Evolutionary conservation across 2,888 invertebrate species (phyloP).

Genomic region (Mayetiola destructor): DNA sequence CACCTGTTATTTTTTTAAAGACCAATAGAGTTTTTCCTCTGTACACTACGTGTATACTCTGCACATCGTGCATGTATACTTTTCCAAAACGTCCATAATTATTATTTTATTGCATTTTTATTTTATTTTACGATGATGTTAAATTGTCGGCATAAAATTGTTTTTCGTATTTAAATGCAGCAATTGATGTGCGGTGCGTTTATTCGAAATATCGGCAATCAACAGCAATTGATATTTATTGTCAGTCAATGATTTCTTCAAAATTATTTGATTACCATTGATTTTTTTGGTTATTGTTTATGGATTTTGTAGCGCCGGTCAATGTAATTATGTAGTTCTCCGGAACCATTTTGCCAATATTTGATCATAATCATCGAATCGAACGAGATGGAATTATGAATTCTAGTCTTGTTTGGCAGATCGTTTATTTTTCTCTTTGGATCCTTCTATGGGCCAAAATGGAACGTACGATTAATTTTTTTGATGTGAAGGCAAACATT

Average conservation of each 20-base stretch:
- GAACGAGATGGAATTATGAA: too few species aligned
- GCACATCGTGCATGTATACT: background rate
- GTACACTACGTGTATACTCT: too few species aligned
- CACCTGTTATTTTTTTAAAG: slow-evolving; percentile 5
- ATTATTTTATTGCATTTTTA: background rate
- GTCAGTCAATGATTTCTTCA: background rate
- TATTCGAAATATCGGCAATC: too few species aligned
- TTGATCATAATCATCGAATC: background rate
- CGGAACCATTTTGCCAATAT: background rate
- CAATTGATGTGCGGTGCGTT: too few species aligned
- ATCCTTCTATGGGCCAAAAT: background rate
- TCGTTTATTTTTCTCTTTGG: background rate
- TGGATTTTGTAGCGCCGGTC: background rate
- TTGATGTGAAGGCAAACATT: background rate
- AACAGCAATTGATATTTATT: background rate
- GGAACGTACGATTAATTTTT: background rate
- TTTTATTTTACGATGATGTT: background rate
- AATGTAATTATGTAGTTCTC: too few species aligned
- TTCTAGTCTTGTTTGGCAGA: too few species aligned
- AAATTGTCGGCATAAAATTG: too few species aligned
- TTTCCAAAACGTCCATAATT: background rate
- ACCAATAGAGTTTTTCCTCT: too few species aligned
- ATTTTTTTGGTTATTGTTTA: background rate
- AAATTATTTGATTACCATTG: background rate
- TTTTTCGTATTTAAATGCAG: too few species aligned